phyloP scores from a whole-genome alignment of 1,140 invertebrate genomes.

The Cydia splendana region DNA sequence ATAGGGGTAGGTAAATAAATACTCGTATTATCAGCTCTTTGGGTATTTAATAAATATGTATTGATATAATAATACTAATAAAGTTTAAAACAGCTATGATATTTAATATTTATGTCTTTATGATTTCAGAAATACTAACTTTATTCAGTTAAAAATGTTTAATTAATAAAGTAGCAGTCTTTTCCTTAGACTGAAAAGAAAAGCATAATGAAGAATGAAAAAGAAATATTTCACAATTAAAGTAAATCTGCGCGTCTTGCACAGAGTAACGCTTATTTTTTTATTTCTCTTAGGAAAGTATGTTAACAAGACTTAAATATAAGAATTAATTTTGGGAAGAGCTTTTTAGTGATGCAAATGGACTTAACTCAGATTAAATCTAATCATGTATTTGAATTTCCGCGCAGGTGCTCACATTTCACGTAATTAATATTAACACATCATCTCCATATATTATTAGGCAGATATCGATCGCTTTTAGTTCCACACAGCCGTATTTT shows the following conservation, averaged over 20 bases:
- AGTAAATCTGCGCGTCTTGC: not conserved
- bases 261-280: not conserved
- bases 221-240: not conserved
- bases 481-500: not conserved
- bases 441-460: constrained; percentile 16
- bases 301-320: no score
- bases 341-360: not conserved
- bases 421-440: constrained; percentile 14
- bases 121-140: no score
- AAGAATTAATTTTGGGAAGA: no score
- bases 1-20: no score
- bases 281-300: no score
- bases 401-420: not conserved
- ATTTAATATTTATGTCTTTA: no score
- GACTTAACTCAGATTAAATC: not conserved
- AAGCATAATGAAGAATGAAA: constrained; percentile 1
- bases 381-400: not conserved
- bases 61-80: no score
- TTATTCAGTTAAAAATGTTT: not conserved
- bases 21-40: no score
- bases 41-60: no score
- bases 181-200: not conserved
- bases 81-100: no score
- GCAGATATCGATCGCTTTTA: not conserved
- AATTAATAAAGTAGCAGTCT: not conserved